phyloP scores from a whole-genome alignment of 2,888 invertebrate genomes.

The Cantharis rustica region DNA sequence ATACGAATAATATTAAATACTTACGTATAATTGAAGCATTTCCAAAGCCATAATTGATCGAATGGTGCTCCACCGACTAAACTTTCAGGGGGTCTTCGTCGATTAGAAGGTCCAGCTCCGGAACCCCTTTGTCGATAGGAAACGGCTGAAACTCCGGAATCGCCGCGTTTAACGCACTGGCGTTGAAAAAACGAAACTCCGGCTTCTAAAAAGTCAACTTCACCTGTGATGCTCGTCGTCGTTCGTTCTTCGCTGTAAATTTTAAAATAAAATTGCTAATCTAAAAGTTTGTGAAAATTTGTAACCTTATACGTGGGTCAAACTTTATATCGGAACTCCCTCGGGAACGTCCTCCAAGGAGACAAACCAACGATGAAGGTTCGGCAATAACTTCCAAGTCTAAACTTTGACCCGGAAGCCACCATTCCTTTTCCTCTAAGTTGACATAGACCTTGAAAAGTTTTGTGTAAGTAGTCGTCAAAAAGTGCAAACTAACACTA shows the following conservation, averaged over 20 bases:
- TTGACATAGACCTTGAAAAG: conserved; percentile 62
- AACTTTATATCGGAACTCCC: conserved; percentile 61
- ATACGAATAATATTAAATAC: conserved; percentile 23
- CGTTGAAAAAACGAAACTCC: conserved; percentile 65
- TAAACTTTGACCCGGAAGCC: conserved; percentile 65
- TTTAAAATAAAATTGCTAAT: conserved; percentile 4
- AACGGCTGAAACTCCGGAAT: conserved; percentile 58
- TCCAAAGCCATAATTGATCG: conserved; percentile 70
- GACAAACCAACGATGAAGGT: conserved; percentile 65
- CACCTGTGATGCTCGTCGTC: conserved; percentile 44
- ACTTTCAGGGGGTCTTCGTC: conserved; percentile 59
- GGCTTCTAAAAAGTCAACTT: conserved; percentile 65
- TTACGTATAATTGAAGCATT: conserved; percentile 70
- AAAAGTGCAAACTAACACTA: background rate
- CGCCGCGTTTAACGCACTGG: conserved; percentile 60
- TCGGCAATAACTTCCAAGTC: conserved; percentile 66
- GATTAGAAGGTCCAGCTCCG: conserved; percentile 53
- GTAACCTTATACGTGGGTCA: conserved; percentile 54
- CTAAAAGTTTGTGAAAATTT: background rate
- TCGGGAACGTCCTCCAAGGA: conserved; percentile 62
- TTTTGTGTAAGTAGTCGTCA: conserved; percentile 4
- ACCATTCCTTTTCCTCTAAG: conserved; percentile 66
- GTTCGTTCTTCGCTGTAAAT: conserved; percentile 48
- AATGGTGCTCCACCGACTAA: conserved; percentile 63
- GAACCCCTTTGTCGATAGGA: conserved; percentile 62